Percentiles rank a stretch among this genome's conserved stretches.
Conservation (phyloP, 30 jellyfish, hydroid and myxozoan species). For the Pelagia noctiluca region DNA sequence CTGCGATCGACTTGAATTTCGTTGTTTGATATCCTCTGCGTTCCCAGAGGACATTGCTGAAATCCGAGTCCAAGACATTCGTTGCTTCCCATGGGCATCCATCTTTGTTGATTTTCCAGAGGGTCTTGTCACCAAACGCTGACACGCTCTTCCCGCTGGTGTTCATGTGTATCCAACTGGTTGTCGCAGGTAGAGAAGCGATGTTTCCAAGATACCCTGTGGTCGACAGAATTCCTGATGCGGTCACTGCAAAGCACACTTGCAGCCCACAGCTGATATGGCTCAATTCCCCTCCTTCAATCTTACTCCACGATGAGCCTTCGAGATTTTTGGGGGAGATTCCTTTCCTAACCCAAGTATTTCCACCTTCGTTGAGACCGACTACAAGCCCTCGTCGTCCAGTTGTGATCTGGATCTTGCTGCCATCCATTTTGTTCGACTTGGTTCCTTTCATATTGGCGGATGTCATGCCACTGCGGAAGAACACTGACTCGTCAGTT, state of each 20-base stretch:
- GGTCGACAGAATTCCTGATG: too few relatives aligned
- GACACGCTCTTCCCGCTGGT: background rate
- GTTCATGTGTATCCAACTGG: background rate
- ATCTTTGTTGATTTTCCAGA: background rate
- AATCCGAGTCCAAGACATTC: background rate
- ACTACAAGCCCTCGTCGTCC: conserved; percentile 54
- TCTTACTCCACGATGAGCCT: background rate
- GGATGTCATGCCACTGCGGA: conserved; percentile 27
- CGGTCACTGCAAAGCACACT: too few relatives aligned
- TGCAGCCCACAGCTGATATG: too few relatives aligned
- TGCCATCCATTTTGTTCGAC: background rate
- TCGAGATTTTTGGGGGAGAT: background rate
- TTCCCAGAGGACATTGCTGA: background rate
- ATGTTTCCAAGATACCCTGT: too few relatives aligned
- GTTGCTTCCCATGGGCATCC: background rate
- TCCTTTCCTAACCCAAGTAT: background rate
- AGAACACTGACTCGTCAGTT: background rate
- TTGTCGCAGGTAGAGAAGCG: too few relatives aligned
- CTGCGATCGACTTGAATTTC: background rate
- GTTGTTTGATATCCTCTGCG: background rate
- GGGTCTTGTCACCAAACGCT: background rate
- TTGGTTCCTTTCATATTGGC: conserved; percentile 33
- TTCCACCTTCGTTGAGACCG: background rate
- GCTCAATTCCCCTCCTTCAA: too few relatives aligned
- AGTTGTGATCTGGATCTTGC: background rate